A percentile compares a stretch with the other conserved stretches of the same genome.
Conservation (phyloP, 2,888 invertebrate species). For the Troides oblongomaculatus region DNA sequence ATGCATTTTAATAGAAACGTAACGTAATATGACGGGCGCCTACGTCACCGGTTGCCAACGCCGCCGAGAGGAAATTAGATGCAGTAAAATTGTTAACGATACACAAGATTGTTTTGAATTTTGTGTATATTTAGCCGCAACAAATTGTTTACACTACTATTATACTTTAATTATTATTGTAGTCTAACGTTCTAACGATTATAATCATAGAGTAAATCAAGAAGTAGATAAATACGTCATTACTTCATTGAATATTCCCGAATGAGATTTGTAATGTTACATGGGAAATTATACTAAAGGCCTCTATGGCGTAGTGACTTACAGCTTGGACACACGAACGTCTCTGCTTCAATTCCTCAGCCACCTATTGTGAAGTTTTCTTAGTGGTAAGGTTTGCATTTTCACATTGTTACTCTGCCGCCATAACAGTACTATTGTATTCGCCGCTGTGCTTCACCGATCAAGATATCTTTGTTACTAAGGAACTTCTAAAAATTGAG, state of each 20-base stretch:
- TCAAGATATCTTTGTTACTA: too few relatives aligned
- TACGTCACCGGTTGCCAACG: conserved; percentile 4
- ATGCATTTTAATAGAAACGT: neutral
- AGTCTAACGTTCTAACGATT: neutral
- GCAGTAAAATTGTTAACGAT: conserved; percentile 16
- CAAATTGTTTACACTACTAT: neutral
- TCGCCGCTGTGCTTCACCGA: too few relatives aligned
- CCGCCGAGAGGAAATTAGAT: conserved; percentile 9
- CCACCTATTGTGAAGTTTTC: too few relatives aligned
- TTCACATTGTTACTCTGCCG: too few relatives aligned
- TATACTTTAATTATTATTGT: neutral
- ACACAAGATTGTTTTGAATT: conserved; percentile 7
- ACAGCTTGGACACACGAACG: too few relatives aligned
- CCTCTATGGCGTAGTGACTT: too few relatives aligned
- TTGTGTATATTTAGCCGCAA: conserved; percentile 8
- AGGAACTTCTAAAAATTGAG: too few relatives aligned
- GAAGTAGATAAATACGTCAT: neutral
- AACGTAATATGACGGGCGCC: neutral
- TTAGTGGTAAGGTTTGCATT: too few relatives aligned
- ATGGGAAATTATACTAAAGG: too few relatives aligned
- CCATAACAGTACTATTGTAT: too few relatives aligned
- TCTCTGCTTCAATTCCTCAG: too few relatives aligned
- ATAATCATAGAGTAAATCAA: neutral
- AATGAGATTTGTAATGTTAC: neutral
- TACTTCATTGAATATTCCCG: neutral